These are phyloP conservation scores for Zaprionus davidi DNA, from an alignment of 1,140 invertebrate genomes.

Conservation along the genomic window DNA sequence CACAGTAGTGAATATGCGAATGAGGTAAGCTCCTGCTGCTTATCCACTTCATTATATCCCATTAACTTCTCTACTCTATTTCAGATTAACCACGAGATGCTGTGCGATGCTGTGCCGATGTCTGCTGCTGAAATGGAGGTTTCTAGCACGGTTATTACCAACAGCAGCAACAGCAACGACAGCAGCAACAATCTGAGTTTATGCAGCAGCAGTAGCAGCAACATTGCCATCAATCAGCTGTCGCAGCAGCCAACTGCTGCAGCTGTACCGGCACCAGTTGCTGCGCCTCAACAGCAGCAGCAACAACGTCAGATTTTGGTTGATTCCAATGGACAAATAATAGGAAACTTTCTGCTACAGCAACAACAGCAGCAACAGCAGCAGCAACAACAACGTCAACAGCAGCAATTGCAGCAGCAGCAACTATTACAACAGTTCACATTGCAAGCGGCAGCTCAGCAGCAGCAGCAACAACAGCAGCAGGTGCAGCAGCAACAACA, in stretches of 20 bases:
- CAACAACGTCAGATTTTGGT: slow-evolving; percentile 78
- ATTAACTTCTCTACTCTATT: not conserved
- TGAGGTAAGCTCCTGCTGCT: slow-evolving; percentile 49
- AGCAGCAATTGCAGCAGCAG: slow-evolving; percentile 54
- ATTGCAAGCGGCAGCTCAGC: slow-evolving; percentile 66
- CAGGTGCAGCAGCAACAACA: slow-evolving; percentile 55
- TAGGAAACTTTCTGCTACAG: slow-evolving; percentile 79
- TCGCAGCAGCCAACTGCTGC: slow-evolving; percentile 53
- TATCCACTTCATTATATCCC: not conserved
- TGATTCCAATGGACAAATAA: slow-evolving; percentile 80
- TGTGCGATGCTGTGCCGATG: slow-evolving; percentile 78
- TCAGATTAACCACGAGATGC: slow-evolving; percentile 60
- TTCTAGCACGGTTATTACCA: slow-evolving; percentile 80
- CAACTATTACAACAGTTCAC: slow-evolving; percentile 69
- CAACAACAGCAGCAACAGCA: slow-evolving; percentile 71
- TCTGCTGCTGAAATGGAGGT: slow-evolving; percentile 83
- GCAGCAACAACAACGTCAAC: slow-evolving; percentile 54
- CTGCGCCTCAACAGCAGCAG: slow-evolving; percentile 37
- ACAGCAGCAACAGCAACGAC: slow-evolving; percentile 82
- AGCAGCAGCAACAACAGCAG: slow-evolving; percentile 58
- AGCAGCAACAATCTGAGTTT: slow-evolving; percentile 74
- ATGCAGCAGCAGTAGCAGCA: slow-evolving; percentile 69
- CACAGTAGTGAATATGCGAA: slow-evolving; percentile 62
- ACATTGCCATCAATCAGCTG: slow-evolving; percentile 55
- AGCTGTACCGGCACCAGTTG: slow-evolving; percentile 40